phyloP scores from a whole-genome alignment of 2,113 vertebrate genomes.

The Percina caprodes region DNA sequence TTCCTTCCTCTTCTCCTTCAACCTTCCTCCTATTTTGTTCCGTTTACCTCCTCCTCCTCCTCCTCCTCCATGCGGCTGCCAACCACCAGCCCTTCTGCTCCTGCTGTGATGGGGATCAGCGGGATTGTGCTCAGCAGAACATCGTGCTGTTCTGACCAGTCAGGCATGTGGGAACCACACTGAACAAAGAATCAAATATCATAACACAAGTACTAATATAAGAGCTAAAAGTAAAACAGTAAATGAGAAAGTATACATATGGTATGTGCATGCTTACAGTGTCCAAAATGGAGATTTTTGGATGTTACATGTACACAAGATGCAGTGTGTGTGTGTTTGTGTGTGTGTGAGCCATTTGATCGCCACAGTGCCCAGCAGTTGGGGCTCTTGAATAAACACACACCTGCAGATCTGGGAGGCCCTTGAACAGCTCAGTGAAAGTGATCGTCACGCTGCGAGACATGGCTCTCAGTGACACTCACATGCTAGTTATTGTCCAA shows the following conservation, averaged over 20 bases:
- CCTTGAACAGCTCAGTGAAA: constrained; percentile 37
- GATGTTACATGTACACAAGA: too few species aligned
- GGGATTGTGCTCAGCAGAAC: constrained; percentile 17
- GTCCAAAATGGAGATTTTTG: too few species aligned
- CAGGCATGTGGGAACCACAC: not conserved
- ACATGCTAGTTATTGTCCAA: constrained; percentile 8
- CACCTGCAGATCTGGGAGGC: constrained; percentile 21
- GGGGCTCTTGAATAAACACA: constrained; percentile 44
- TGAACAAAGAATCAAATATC: too few species aligned
- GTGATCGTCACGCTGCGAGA: constrained; percentile 38
- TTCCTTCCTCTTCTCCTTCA: constrained; percentile 5
- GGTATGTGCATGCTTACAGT: too few species aligned
- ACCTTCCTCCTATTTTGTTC: not conserved
- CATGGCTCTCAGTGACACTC: constrained; percentile 12
- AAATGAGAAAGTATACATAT: too few species aligned
- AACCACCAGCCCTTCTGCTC: not conserved
- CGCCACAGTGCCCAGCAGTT: constrained; percentile 30
- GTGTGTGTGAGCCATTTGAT: constrained; percentile 40
- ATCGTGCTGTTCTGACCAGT: constrained; percentile 23
- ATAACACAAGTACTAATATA: too few species aligned
- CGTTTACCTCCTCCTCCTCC: not conserved
- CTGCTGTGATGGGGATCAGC: constrained; percentile 2
- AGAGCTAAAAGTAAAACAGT: too few species aligned
- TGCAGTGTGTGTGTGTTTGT: too few species aligned
- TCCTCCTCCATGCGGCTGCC: not conserved